Conservation (phyloP, 1,140 invertebrate genomes). For the Colletes gigas region DNA sequence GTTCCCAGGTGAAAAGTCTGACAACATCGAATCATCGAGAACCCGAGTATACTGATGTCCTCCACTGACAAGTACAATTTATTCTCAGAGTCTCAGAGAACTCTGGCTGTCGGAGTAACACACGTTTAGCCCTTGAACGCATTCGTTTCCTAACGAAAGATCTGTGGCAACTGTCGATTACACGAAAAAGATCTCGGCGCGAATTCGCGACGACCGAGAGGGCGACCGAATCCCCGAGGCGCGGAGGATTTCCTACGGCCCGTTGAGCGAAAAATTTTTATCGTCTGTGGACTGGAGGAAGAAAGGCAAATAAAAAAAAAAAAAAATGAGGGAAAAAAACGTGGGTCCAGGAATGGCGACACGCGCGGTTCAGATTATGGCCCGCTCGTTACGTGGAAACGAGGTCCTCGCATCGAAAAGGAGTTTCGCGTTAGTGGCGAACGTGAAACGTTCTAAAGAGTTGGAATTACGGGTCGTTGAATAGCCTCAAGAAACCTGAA, state of each 20-base stretch:
- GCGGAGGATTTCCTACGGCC: neutral
- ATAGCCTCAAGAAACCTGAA: slow-evolving; percentile 73
- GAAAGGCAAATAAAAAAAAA: neutral
- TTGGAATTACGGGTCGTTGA: slow-evolving; percentile 66
- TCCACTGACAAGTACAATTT: no score
- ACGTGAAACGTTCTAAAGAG: slow-evolving; percentile 60
- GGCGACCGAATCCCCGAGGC: neutral
- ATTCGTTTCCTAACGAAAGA: no score
- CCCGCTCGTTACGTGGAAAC: slow-evolving; percentile 57
- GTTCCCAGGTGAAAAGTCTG: no score
- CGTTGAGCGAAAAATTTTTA: slow-evolving; percentile 21
- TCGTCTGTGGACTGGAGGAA: neutral
- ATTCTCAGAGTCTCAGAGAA: no score
- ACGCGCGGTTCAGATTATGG: slow-evolving; percentile 50
- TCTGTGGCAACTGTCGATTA: neutral
- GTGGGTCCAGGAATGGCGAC: slow-evolving; percentile 39
- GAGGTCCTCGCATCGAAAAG: slow-evolving; percentile 52
- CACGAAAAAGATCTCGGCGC: neutral
- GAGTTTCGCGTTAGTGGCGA: slow-evolving; percentile 54
- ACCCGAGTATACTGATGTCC: no score
- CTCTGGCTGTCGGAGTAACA: no score
- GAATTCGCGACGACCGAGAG: slow-evolving; percentile 9
- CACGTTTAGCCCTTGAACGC: no score
- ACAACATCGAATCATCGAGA: no score
- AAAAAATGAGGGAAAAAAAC: neutral